Conservation (phyloP, 2,113 vertebrate species). For the Ceyx cyanopectus region DNA sequence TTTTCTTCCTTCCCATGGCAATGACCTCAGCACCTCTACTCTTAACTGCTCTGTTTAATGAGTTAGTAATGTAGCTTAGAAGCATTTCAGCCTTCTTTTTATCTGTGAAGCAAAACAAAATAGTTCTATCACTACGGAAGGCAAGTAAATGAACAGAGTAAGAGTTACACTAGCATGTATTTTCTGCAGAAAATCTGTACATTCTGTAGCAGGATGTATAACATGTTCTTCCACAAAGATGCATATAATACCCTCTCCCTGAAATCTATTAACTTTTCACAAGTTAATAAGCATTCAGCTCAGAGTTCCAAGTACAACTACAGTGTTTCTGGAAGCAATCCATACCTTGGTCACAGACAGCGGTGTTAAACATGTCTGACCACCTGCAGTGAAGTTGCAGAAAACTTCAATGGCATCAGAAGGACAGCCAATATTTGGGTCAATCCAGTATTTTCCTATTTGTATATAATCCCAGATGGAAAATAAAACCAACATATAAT, state of each 20-base stretch:
- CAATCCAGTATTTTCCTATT: constrained; percentile 95
- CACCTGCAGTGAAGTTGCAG: constrained; percentile 97
- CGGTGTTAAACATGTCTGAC: constrained; percentile 93
- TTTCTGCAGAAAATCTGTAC: background rate
- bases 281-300: background rate
- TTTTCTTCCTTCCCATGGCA: background rate
- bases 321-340: background rate
- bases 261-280: background rate
- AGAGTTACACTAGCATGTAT: background rate
- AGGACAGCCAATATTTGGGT: constrained; percentile 95
- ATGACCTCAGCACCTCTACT: background rate
- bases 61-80: background rate
- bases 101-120: background rate
- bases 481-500: background rate
- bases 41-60: background rate
- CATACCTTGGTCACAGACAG: constrained; percentile 88
- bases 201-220: background rate
- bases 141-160: background rate
- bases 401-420: constrained; percentile 96
- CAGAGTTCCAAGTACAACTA: background rate
- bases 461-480: background rate
- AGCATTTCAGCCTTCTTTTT: background rate
- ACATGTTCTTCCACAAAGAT: background rate
- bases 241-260: accelerated
- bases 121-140: background rate